Percentiles rank a stretch among this genome's conserved stretches.
Conservation (phyloP, 2,113 vertebrate genomes). For the Charadrius vociferus region DNA sequence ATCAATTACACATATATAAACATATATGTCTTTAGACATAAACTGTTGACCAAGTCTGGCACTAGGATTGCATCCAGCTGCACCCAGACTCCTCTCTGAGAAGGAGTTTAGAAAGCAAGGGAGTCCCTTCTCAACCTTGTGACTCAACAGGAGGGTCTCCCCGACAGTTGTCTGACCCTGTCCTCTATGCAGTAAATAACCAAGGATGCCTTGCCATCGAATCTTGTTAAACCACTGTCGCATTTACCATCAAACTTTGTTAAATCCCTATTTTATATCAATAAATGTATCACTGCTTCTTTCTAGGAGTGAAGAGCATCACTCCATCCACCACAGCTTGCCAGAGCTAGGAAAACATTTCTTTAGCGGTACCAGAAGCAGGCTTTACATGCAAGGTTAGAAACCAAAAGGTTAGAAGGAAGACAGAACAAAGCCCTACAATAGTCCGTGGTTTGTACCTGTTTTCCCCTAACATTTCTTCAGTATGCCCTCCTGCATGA, state of each 20-base stretch:
- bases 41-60: neutral
- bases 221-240: neutral
- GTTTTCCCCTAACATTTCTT: neutral
- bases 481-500: neutral
- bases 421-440: neutral
- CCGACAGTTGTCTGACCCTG: neutral
- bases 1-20: neutral
- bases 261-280: neutral
- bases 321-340: neutral
- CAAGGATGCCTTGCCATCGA: neutral
- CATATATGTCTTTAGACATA: neutral
- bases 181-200: neutral
- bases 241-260: neutral
- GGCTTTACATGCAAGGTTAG: neutral
- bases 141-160: neutral
- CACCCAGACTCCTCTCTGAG: neutral
- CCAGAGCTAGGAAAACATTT: neutral
- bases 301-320: neutral
- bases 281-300: neutral
- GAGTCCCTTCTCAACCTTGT: neutral
- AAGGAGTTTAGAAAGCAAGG: neutral
- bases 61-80: neutral
- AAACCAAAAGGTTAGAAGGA: neutral
- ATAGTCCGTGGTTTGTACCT: accelerated
- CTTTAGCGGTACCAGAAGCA: neutral